Conservation (phyloP, 2,113 vertebrate species). For the Cinclus mexicanus region DNA sequence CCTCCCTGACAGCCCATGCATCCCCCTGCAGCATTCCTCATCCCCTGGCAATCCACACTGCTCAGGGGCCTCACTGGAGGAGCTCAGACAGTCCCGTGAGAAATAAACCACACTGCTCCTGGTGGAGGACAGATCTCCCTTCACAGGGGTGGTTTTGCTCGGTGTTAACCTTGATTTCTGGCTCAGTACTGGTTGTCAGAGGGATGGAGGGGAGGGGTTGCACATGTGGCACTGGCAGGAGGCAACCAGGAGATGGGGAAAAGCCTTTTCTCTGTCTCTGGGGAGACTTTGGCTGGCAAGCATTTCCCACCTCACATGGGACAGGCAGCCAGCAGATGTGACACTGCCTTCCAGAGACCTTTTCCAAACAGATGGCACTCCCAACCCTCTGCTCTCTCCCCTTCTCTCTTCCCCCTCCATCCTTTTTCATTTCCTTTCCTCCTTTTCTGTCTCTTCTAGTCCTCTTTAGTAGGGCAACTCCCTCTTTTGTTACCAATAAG, state of each 20-base stretch:
- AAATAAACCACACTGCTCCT: background rate
- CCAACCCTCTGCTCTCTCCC: background rate
- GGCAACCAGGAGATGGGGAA: background rate
- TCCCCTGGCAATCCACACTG: background rate
- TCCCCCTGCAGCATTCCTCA: background rate
- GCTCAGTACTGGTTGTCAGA: accelerated
- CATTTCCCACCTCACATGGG: background rate
- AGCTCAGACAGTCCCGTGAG: background rate
- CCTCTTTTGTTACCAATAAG: background rate
- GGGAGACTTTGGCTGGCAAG: background rate
- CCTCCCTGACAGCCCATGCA: too few species aligned
- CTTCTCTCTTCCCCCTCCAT: background rate
- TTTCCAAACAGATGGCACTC: too few species aligned
- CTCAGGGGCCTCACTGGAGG: background rate
- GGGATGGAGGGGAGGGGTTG: too few species aligned
- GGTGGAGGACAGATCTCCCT: background rate
- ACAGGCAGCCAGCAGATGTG: background rate
- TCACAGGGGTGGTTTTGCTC: background rate
- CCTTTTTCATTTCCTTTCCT: too few species aligned
- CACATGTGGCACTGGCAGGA: background rate
- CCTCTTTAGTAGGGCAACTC: too few species aligned
- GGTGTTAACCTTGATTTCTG: accelerated
- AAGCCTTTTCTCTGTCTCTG: too few species aligned
- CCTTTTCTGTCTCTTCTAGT: background rate
- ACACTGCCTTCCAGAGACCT: background rate